Conservation (phyloP, 2,797 vertebrate species). For the Eurystomus glaucurus region DNA sequence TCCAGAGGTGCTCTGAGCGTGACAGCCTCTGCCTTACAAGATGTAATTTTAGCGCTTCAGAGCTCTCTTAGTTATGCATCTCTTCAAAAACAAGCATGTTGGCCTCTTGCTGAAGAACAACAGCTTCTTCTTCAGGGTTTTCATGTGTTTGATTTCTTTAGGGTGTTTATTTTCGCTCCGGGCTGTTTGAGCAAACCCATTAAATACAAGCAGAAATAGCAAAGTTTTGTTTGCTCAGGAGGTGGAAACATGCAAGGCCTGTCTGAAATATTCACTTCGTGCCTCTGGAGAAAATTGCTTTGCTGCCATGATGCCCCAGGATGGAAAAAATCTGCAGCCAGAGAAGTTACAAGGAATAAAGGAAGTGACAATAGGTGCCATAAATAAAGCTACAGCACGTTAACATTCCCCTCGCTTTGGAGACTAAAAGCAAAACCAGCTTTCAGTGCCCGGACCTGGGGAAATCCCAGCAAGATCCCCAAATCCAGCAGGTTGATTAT, state of each 20-base stretch:
- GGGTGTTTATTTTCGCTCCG: slow-evolving; percentile 6
- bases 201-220: neutral
- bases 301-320: neutral
- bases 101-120: neutral
- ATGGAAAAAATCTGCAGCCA: neutral
- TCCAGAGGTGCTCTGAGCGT: neutral
- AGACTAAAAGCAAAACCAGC: neutral
- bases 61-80: neutral
- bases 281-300: slow-evolving; percentile 4
- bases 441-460: neutral
- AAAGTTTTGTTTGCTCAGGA: neutral
- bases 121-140: neutral
- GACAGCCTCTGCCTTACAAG: neutral
- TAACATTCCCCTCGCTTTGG: neutral
- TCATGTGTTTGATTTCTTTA: neutral
- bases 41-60: slow-evolving; percentile 3
- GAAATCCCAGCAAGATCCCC: neutral
- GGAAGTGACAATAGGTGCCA: neutral
- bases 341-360: neutral
- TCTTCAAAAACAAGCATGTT: neutral
- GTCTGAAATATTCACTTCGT: neutral
- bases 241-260: neutral
- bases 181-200: neutral
- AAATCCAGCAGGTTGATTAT: neutral
- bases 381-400: neutral